A percentile compares a stretch with the other conserved stretches of the same genome.
Conservation (phyloP, 2,888 invertebrate species). For the Tanypteryx hageni region DNA sequence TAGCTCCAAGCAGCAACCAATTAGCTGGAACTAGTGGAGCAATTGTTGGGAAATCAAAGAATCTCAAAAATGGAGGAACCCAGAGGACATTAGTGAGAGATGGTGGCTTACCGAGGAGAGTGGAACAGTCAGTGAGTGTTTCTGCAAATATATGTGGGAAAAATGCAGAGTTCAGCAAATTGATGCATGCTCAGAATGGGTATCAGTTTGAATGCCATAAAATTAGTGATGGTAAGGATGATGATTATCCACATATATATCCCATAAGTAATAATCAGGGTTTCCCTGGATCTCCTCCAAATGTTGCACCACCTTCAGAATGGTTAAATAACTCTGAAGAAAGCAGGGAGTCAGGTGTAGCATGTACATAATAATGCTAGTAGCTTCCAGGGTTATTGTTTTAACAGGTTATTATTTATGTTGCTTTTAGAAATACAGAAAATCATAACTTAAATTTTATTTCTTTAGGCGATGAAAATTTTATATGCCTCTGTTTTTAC, state of each 20-base stretch:
- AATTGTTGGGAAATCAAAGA: background rate
- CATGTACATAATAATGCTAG: background rate
- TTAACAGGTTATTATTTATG: background rate
- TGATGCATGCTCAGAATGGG: background rate
- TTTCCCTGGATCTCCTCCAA: background rate
- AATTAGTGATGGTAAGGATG: background rate
- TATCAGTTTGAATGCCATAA: too few species aligned
- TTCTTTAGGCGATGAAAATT: too few species aligned
- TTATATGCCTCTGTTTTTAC: too few species aligned
- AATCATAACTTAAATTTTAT: too few species aligned
- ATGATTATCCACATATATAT: background rate
- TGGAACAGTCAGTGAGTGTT: background rate
- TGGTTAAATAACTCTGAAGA: background rate
- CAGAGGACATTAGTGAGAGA: background rate
- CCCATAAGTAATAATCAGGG: background rate
- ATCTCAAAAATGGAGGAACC: background rate
- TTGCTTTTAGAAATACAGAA: background rate
- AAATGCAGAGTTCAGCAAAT: background rate
- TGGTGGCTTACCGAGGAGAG: background rate
- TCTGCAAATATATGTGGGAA: background rate
- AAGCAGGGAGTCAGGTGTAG: too few species aligned
- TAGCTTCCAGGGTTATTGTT: background rate
- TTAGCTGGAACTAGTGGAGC: background rate
- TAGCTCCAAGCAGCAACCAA: background rate
- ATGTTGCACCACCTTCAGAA: conserved; percentile 1